phyloP scores from a whole-genome alignment of 37 sponge, comb jelly and placozoan genomes.

The Bolinopsis microptera region DNA sequence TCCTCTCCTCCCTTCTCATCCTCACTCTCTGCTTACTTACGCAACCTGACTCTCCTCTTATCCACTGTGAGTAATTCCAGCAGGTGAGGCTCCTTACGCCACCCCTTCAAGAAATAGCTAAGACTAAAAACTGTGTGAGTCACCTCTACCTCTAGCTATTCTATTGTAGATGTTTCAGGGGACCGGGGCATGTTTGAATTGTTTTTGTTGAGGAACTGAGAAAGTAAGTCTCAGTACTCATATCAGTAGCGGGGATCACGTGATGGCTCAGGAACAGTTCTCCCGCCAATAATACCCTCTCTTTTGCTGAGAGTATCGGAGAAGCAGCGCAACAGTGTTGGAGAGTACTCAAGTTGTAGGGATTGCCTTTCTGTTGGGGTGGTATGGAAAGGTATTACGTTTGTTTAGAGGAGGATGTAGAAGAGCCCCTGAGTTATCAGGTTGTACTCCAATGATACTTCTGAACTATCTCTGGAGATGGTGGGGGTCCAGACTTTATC shows the following conservation, averaged over 20 bases:
- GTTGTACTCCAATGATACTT: conserved; percentile 16
- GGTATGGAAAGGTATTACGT: conserved; percentile 83
- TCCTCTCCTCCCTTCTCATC: not conserved
- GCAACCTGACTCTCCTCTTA: too few relatives aligned
- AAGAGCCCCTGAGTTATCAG: not conserved
- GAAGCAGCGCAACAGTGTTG: too few relatives aligned
- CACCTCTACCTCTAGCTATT: conserved; percentile 68
- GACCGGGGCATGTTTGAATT: conserved; percentile 72
- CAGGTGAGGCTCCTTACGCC: too few relatives aligned
- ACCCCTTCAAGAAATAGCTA: not conserved
- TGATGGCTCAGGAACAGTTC: conserved; percentile 49
- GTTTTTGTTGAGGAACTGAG: conserved; percentile 78
- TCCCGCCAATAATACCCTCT: conserved; percentile 17
- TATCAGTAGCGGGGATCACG: conserved; percentile 73
- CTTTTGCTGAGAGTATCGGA: not conserved
- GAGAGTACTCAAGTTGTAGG: conserved; percentile 75
- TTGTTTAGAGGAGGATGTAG: not conserved
- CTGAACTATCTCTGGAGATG: not conserved
- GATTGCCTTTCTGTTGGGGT: conserved; percentile 84
- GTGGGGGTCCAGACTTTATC: not conserved
- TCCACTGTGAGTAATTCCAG: not conserved
- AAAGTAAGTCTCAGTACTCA: conserved; percentile 70
- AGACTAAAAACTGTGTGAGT: not conserved
- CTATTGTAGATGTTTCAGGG: conserved; percentile 81
- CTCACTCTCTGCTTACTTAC: too few relatives aligned